These are phyloP conservation scores for Porites lutea DNA, from an alignment of 64 coral and sea anemone genomes.

Conservation along the genomic window DNA sequence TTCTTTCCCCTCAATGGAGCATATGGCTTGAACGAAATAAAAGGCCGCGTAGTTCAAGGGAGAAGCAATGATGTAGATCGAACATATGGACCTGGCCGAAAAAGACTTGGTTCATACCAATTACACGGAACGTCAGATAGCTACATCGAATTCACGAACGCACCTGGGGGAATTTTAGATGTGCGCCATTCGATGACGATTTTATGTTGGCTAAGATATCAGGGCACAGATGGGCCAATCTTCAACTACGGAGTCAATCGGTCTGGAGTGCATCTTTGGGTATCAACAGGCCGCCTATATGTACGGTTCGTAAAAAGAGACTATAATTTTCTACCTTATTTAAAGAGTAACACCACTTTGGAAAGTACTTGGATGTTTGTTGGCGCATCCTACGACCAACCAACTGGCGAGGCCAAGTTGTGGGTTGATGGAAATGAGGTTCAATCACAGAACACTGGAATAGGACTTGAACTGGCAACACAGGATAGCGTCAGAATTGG, in stretches of 20 bases:
- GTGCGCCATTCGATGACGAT: conserved; percentile 38
- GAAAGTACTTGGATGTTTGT: neutral
- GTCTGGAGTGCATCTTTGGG: neutral
- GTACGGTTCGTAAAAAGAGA: neutral
- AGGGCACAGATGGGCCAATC: conserved; percentile 32
- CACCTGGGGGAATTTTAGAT: conserved; percentile 11
- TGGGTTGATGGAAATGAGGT: conserved; percentile 31
- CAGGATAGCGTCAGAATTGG: conserved; percentile 21
- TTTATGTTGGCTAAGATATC: conserved; percentile 33
- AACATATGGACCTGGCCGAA: conserved; percentile 34
- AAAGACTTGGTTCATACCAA: conserved; percentile 42
- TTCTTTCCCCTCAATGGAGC: conserved; percentile 15
- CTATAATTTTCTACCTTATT: no score
- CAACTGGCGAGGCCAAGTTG: conserved; percentile 26
- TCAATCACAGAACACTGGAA: neutral
- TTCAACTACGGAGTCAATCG: neutral
- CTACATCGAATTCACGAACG: conserved; percentile 59
- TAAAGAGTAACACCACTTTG: neutral
- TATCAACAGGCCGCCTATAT: neutral
- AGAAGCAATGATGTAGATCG: neutral
- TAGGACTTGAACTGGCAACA: conserved; percentile 29
- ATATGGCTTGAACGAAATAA: conserved; percentile 8
- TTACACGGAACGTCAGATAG: conserved; percentile 42
- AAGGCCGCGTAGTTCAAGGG: neutral
- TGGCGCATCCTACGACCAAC: neutral